Base-by-base conservation (phyloP, 2,797 vertebrate genomes). In the Gymnothorax reevesii region DNA sequence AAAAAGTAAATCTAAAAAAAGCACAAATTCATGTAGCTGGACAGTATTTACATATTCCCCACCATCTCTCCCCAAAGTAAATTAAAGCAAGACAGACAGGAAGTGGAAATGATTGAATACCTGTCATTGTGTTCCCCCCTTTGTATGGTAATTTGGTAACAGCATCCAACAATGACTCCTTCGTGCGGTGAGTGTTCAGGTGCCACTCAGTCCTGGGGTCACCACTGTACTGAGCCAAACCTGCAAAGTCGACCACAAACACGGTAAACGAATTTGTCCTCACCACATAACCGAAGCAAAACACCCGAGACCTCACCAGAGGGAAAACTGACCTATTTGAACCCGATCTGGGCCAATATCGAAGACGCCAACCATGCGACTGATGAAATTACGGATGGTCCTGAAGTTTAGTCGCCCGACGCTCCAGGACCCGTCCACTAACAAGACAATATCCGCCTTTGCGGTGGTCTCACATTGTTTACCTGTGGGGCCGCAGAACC, bases 341-440 rank as follows among this genome's bases (percentile, higher is more conserved):
- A 99, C 97, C 92, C 95, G 96, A 42, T 98, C 93, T 0, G 96
- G 96, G 17, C 97, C 86, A 73, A 99, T 98, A 84, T 99, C 97
- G 88, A 99, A 99, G 90, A 98, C 96, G 90, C 98, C 96, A 91
- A 99, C 97, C 92, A 98, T 97, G 77, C 97, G 96, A 82, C 90
- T 84, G 82, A 99, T 99, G 94, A 99, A 99, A 87, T 89, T 94
- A 75, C 98, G 96, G 90, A 99, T 95, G 57, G 97, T 98, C 93
- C 96, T 98, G 92, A 99, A 99, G 95, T 99, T 99, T 77, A 97
- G 94, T 3, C 98, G 94, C 0, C 98, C 98, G 0, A 99, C 99
- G 90, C 98, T 99, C 98, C 98, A 99, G 0, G 99, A 99, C 62
- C 99, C 99, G 0, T 99, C 99, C 73, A 99, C 98, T 93, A 99